phyloP scores from a whole-genome alignment of 1,140 invertebrate genomes.

The Lucilia sericata region DNA sequence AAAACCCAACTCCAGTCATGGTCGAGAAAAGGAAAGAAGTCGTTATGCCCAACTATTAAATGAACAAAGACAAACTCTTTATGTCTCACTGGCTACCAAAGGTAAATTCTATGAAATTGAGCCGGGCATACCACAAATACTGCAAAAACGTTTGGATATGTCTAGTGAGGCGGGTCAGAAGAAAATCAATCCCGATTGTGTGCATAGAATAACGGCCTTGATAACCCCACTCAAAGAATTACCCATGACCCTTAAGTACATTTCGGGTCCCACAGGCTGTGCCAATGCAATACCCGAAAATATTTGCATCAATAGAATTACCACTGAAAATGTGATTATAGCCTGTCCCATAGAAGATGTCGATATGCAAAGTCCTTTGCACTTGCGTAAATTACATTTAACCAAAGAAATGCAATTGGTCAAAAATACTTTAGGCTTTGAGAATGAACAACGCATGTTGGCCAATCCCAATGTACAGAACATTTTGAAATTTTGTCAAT shows the following conservation, averaged over 20 bases:
- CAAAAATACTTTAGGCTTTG: conserved; percentile 72
- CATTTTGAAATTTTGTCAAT: conserved; percentile 74
- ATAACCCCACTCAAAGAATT: conserved; percentile 58
- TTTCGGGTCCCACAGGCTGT: conserved; percentile 56
- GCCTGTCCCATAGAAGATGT: conserved; percentile 65
- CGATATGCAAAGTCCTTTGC: conserved; percentile 55
- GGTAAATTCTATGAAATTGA: conserved; percentile 67
- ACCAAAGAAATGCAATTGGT: conserved; percentile 70
- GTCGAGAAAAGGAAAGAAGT: conserved; percentile 64
- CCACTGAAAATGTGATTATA: conserved; percentile 63
- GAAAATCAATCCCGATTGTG: conserved; percentile 66
- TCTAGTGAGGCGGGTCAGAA: conserved; percentile 52
- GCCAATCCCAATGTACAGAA: conserved; percentile 73
- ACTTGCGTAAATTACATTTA: conserved; percentile 67
- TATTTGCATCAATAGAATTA: conserved; percentile 60
- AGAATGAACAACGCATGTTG: conserved; percentile 73
- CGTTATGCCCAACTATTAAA: conserved; percentile 66
- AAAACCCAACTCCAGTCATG: conserved; percentile 48
- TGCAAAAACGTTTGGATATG: conserved; percentile 57
- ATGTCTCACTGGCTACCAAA: conserved; percentile 64
- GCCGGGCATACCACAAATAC: conserved; percentile 61
- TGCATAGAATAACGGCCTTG: conserved; percentile 61
- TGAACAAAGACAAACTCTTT: conserved; percentile 65
- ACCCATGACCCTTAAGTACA: conserved; percentile 62
- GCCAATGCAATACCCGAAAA: conserved; percentile 60